A percentile compares a stretch with the other conserved stretches of the same genome.
Conservation (phyloP, 2,888 invertebrate genomes). For the Drosophila lutescens region DNA sequence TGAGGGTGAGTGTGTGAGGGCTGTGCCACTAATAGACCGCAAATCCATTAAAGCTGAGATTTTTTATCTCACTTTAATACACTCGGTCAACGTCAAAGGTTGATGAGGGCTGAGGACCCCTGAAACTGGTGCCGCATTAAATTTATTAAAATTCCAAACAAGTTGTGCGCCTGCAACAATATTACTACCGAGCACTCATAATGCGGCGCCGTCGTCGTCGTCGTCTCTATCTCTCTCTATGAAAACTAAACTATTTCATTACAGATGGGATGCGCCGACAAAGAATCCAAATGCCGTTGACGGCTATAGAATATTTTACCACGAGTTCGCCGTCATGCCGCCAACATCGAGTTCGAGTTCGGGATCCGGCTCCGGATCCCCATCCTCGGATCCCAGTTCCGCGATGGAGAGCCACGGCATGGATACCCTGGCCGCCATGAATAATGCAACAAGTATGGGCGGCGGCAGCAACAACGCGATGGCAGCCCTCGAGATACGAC, state of each 20-base stretch:
- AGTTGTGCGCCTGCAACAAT: conserved; percentile 78
- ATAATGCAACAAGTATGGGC: conserved; percentile 81
- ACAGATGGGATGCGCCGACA: conserved; percentile 91
- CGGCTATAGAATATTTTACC: conserved; percentile 93
- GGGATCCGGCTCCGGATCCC: conserved; percentile 37
- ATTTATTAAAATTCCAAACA: conserved; percentile 78
- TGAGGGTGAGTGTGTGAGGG: background rate
- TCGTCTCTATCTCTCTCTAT: conserved; percentile 16
- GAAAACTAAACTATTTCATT: conserved; percentile 80
- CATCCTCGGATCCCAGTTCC: conserved; percentile 42
- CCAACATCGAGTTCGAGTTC: conserved; percentile 51
- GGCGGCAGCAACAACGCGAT: conserved; percentile 70
- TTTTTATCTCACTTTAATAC: conserved; percentile 78
- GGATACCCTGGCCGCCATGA: conserved; percentile 66
- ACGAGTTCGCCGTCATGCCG: conserved; percentile 86
- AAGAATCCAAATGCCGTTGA: conserved; percentile 93
- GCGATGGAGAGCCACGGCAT: conserved; percentile 53
- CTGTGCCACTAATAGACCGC: conserved; percentile 74
- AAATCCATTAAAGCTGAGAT: conserved; percentile 80
- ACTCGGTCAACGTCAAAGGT: conserved; percentile 80
- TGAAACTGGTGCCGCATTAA: conserved; percentile 58
- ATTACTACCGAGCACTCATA: conserved; percentile 74
- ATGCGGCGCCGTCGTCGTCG: conserved; percentile 61
- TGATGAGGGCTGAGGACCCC: conserved; percentile 21
- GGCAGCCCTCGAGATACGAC: conserved; percentile 86